A percentile compares a stretch with the other conserved stretches of the same genome.
Conservation (phyloP, 2,113 vertebrate species). For the Potamarius usumacintae region DNA sequence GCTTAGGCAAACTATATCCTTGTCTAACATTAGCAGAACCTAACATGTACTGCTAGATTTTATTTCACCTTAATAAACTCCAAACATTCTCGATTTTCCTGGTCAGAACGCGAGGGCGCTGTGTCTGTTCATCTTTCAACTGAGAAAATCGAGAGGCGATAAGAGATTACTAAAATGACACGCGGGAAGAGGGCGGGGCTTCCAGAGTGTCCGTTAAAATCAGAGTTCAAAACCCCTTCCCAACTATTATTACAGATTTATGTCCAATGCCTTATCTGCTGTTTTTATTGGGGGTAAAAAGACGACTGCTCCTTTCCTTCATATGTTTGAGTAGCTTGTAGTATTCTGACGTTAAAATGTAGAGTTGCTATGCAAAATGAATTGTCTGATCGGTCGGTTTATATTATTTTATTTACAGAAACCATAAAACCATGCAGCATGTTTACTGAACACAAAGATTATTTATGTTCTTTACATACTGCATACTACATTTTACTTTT, state of each 20-base stretch:
- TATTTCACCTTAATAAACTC: not conserved
- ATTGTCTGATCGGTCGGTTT: not conserved
- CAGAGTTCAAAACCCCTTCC: not conserved
- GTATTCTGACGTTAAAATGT: not conserved
- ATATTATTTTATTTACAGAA: not conserved
- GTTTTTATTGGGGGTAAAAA: not conserved
- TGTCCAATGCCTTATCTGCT: not conserved
- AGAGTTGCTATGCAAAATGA: not conserved
- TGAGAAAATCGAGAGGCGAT: not conserved
- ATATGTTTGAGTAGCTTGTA: not conserved
- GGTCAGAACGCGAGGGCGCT: not conserved
- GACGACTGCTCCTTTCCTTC: not conserved
- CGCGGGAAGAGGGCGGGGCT: not conserved
- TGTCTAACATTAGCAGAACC: too few species aligned
- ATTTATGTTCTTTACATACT: not conserved
- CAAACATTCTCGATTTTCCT: not conserved
- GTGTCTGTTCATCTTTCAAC: not conserved
- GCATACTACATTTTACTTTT: not conserved
- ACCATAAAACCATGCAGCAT: not conserved
- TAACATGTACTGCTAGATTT: too few species aligned
- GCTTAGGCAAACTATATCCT: too few species aligned
- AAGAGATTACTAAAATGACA: not conserved
- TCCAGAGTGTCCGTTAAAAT: not conserved
- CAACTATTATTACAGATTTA: not conserved
- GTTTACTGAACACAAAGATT: not conserved